Evolutionary conservation across 2,113 vertebrate species (phyloP).

Genomic region (Sylvietta virens): DNA sequence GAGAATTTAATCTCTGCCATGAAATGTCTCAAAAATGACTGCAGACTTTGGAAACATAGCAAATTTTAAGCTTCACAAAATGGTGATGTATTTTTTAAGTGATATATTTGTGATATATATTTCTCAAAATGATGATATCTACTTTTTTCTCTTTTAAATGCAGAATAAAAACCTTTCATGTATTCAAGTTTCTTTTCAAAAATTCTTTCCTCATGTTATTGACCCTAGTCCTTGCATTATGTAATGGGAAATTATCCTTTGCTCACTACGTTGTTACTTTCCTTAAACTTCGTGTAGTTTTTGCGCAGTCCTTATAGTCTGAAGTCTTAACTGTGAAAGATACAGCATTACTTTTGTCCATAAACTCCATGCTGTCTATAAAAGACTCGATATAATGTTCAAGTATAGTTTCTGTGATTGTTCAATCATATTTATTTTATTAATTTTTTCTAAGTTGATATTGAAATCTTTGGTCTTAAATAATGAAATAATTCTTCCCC

Average conservation of each 20-base stretch:
- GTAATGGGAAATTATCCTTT: not conserved
- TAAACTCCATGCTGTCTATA: not conserved
- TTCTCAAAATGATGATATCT: no score
- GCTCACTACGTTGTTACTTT: not conserved
- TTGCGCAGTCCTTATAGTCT: not conserved
- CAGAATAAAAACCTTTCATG: not conserved
- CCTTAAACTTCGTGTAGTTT: not conserved
- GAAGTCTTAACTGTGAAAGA: not conserved
- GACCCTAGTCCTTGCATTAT: not conserved
- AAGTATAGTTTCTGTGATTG: not conserved
- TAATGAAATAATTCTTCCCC: not conserved
- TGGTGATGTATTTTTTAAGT: not conserved
- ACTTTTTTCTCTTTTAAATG: not conserved
- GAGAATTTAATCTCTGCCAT: not conserved
- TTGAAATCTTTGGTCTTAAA: not conserved
- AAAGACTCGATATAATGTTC: not conserved
- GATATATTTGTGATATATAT: no score
- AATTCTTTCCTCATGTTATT: not conserved
- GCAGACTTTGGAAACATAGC: not conserved
- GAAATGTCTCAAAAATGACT: not conserved
- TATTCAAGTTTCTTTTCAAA: not conserved
- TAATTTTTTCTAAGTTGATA: not conserved
- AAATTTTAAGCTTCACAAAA: not conserved
- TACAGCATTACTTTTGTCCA: accelerated
- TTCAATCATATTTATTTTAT: not conserved